phyloP scores from a whole-genome alignment of 2,113 vertebrate genomes.

The Anolis sagrei region DNA sequence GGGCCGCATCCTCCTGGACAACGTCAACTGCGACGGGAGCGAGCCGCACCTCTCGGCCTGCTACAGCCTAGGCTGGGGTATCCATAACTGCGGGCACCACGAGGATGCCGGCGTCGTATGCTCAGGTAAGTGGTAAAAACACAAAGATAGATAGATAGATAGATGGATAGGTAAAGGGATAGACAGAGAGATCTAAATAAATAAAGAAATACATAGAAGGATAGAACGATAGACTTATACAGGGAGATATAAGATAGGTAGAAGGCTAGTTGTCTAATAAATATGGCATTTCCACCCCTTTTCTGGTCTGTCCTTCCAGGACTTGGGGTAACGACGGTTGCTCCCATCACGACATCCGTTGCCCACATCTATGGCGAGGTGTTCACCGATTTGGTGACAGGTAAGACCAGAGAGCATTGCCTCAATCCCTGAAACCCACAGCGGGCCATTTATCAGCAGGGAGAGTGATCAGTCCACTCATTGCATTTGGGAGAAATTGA shows the following conservation, averaged over 20 bases:
- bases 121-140: constrained; percentile 71
- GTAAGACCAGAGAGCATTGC: constrained; percentile 68
- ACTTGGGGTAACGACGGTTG: constrained; percentile 62
- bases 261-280: background rate
- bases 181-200: no score
- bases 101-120: constrained; percentile 94
- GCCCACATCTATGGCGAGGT: constrained; percentile 51
- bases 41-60: constrained; percentile 83
- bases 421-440: background rate
- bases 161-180: no score
- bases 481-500: no score
- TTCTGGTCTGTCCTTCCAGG: constrained; percentile 58
- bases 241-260: no score
- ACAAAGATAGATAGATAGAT: no score
- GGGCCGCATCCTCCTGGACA: constrained; percentile 90
- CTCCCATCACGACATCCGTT: constrained; percentile 53
- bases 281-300: background rate
- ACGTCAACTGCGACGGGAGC: constrained; percentile 87
- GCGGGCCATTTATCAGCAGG: no score
- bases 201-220: no score
- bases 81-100: constrained; percentile 96
- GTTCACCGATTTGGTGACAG: constrained; percentile 64
- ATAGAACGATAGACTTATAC: no score
- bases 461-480: no score
- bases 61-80: constrained; percentile 91